Conservation (phyloP, 2,797 vertebrate species). For the Lophotriccus pileatus region DNA sequence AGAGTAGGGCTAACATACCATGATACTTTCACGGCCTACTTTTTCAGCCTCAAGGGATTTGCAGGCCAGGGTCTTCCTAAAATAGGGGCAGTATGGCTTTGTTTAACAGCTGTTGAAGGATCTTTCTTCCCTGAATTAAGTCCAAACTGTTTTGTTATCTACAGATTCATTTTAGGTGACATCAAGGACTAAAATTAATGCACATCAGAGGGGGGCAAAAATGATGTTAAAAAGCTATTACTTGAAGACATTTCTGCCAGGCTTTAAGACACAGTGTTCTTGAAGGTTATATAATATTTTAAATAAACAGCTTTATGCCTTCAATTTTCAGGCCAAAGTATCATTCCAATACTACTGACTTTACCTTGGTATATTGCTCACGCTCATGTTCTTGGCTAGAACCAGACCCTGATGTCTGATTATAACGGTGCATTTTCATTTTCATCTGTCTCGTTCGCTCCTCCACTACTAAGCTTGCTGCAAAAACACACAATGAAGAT, state of each 20-base stretch:
- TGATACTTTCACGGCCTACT: background rate
- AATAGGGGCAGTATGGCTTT: background rate
- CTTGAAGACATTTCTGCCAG: background rate
- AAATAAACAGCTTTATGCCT: background rate
- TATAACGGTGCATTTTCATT: slow-evolving; percentile 91
- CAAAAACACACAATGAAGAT: slow-evolving; percentile 80
- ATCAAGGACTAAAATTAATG: background rate
- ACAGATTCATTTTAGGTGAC: background rate
- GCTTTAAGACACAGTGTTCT: background rate
- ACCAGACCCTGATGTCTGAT: slow-evolving; percentile 88
- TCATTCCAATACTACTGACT: slow-evolving; percentile 54
- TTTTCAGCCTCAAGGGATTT: background rate
- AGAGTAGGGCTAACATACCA: background rate
- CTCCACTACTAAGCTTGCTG: slow-evolving; percentile 91
- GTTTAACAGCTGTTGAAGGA: background rate
- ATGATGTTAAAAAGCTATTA: background rate
- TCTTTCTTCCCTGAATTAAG: background rate
- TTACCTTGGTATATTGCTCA: slow-evolving; percentile 92
- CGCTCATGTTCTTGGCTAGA: slow-evolving; percentile 92
- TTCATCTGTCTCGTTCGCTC: slow-evolving; percentile 91
- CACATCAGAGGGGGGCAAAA: background rate
- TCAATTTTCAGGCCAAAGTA: slow-evolving; percentile 42
- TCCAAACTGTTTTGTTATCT: background rate
- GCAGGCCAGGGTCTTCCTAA: background rate
- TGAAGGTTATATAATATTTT: background rate